Evolutionary conservation across 2,113 vertebrate genomes (phyloP), one percentile per base, ranked within the genome.

Genomic region (Phalacrocorax brasilianus): DNA sequence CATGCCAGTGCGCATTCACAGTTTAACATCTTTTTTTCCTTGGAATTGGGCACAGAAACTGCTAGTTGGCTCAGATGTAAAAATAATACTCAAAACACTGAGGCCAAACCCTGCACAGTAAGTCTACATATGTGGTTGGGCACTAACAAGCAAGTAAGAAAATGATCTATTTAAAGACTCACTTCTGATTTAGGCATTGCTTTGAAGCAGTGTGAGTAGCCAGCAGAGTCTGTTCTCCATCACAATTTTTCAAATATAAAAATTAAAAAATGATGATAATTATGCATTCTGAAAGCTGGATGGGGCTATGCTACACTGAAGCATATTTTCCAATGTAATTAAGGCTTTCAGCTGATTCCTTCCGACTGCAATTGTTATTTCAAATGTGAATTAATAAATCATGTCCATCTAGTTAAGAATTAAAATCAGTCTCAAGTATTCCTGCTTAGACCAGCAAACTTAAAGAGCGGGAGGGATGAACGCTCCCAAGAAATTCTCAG

Each of bases 351-450:
- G 94, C 97, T 98, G 98, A 98, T 98, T 98, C 97, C 98, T 98
- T 98, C 98, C 98, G 97, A 98, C 94, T 91, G 98, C 99, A 99
- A 99, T 99, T 99, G 99, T 99, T 99, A 99, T 99, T 99, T 99
- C 98, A 98, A 99, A 99, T 98, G 97, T 97, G 98, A 98, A 99
- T 99, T 98, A 99, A 99, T 99, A 99, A 99, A 99, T 99, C 98
- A 99, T 99, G 98, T 97, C 97, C 97, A 96, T 97, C 98, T 99
- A 98, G 98, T 98, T 99, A 98, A 98, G 98, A 99, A 99, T 99
- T 98, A 98, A 99, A 99, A 99, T 98, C 97, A 98, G 98, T 98
- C 98, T 98, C 91, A 93, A 91, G 95, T 71, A 96, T 97, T 98
- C 97, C 97, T 96, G 79, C 97, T 98, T 98, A 95, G 96, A 97